These are phyloP conservation scores for Physella acuta DNA, from an alignment of 1,140 invertebrate species.

Conservation along the genomic window DNA sequence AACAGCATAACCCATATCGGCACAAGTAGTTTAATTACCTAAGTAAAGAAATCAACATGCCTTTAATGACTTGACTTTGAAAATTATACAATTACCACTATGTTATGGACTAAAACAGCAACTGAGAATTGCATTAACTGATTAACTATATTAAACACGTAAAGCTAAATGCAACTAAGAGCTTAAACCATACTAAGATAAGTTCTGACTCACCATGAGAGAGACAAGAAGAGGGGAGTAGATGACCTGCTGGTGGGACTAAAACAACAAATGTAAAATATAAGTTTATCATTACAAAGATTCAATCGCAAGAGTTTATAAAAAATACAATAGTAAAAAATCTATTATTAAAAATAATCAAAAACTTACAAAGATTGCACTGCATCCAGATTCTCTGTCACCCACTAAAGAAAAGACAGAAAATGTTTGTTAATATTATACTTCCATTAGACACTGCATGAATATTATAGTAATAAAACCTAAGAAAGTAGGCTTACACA, in stretches of 20 bases:
- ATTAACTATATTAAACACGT: no score
- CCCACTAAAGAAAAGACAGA: conserved; percentile 59
- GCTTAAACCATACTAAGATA: no score
- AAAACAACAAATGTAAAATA: conserved; percentile 1
- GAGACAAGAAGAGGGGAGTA: conserved; percentile 61
- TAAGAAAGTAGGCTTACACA: no score
- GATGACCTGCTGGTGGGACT: conserved; percentile 61
- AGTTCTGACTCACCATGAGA: conserved; percentile 54
- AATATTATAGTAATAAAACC: no score
- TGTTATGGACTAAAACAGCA: no score
- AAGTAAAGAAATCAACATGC: background rate
- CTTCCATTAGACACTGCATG: no score
- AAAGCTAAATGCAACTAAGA: no score
- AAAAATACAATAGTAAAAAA: no score
- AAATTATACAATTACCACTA: background rate
- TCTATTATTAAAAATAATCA: background rate
- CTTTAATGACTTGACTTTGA: background rate
- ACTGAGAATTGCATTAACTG: no score
- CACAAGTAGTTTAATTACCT: conserved; percentile 62
- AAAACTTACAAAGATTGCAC: conserved; percentile 63
- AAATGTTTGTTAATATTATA: no score
- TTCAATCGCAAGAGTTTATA: background rate
- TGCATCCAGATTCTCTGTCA: conserved; percentile 61
- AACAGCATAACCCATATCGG: conserved; percentile 64
- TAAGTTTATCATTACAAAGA: background rate